phyloP scores from a whole-genome alignment of 2,888 invertebrate genomes.

The Julus scanicus region DNA sequence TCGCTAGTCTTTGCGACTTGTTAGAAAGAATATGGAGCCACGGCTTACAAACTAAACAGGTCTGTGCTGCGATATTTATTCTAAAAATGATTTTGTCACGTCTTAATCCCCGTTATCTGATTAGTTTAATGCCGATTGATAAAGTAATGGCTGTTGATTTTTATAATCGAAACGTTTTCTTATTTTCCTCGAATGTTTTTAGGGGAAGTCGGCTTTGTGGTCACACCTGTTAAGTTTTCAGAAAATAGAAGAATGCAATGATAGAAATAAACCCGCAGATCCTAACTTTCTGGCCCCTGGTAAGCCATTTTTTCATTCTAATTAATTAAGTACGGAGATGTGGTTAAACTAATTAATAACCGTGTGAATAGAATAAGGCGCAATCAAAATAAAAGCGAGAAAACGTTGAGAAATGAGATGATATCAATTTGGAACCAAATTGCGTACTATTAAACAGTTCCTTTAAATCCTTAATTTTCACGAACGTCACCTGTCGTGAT shows the following conservation, averaged over 20 bases:
- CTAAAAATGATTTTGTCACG: background rate
- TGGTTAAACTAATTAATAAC: background rate
- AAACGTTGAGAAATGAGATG: background rate
- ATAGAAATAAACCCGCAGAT: slow-evolving; percentile 71
- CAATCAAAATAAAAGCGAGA: background rate
- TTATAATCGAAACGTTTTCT: no score
- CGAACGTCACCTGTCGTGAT: slow-evolving; percentile 53
- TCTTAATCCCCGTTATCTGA: background rate
- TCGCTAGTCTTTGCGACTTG: slow-evolving; percentile 97
- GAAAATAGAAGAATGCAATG: slow-evolving; percentile 79
- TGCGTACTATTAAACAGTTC: background rate
- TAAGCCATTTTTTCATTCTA: slow-evolving; percentile 64
- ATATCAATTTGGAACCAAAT: background rate
- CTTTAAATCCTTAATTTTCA: background rate
- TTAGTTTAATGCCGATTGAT: background rate
- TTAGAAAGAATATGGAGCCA: slow-evolving; percentile 98
- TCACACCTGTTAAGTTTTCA: slow-evolving; percentile 91
- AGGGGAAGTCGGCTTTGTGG: slow-evolving; percentile 97
- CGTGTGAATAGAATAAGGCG: no score
- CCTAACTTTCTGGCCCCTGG: slow-evolving; percentile 74
- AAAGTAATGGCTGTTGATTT: background rate
- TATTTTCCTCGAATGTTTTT: slow-evolving; percentile 57
- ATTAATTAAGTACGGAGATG: background rate
- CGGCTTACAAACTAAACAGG: slow-evolving; percentile 91
- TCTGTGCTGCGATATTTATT: slow-evolving; percentile 60